Evolutionary conservation across 2,113 vertebrate species (phyloP), one percentile per base, ranked within the genome.

Genomic region (Oostethus manadensis): DNA sequence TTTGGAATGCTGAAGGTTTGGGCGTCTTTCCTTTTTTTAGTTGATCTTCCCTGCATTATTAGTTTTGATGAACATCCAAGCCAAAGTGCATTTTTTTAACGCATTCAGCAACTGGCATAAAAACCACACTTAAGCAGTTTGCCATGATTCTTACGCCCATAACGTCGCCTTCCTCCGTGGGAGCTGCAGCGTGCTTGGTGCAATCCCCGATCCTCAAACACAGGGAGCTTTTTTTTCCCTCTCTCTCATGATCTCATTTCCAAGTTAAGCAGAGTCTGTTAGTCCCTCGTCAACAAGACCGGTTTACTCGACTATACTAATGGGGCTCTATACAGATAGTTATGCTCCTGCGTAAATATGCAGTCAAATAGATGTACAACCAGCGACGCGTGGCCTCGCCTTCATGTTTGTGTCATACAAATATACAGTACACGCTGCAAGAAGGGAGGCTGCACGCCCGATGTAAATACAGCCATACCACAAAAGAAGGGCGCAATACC

Each of bases 311-410:
- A 75, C 78, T 81, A 82, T 82, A 86, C 85, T 88, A 87, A 88
- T 88, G 82, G 82, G 74, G 69, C 81, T 81, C 80, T 78, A 71
- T 81, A 80, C 88, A 85, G 86, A 89, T 88, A 90, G 86, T 89
- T 89, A 89, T 88, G 86, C 81, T 86, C 79, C 70, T 89, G 79
- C 83, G 84, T 89, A 87, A 89, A 90, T 88, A 89, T 88, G 75
- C 77, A 78, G 80, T 85, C 84, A 87, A 88, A 90, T 86, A 88
- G 86, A 89, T 89, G 81, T 77, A 83, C 86, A 84, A 83, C 80
- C 26, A 65, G 66, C 48, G 85, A 83, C 87, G 81, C 87, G 87
- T 87, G 87, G 76, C 86, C 66, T 84, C 87, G 87, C 84, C 80
- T 86, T 70, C 55, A 77, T 80, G 78, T 87, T 81, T 84, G 82